Base-by-base conservation (phyloP, 2,797 vertebrate species). In the Garrulus glandarius region DNA sequence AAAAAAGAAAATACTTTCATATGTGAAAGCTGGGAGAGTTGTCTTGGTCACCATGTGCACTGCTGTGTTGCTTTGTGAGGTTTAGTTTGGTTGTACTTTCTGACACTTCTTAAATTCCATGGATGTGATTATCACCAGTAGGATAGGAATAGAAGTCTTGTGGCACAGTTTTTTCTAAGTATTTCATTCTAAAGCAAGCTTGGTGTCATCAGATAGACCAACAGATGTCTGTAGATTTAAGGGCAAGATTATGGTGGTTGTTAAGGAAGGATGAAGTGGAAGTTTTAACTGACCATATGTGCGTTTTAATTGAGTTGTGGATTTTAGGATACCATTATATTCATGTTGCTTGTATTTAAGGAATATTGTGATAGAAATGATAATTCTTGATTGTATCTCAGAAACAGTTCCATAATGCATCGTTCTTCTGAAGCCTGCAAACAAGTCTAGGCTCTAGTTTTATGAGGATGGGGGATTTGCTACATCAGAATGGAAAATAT, bases 401-500 rank as follows among this genome's bases (percentile, higher is more conserved):
- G 90, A 88, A 88, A 77, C 56, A 50, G 41, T 34, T 95, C 82
- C 72, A 60, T 93, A 47, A 39, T 49, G 52, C 57, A 19, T 93
- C 47, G 24, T 71, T 97, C 59, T 96, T 91, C 71, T 93, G 84
- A 95, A 95, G 63, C 93, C 43, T 96, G 70, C 84, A 89, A 93
- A 85, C 39, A 93, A 88, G 74, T 81, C 46, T 76, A 65, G 46
- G 63, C 70, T 94, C 10, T 11, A 93, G 63, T 91, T 97, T 72
- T 97, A 69, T 52, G 80, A 94, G 87, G 18, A 63, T 68, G 83
- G 76, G 75, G 64, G 55, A 95, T 97, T 94, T 97, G 95, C 83
- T 93, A 82, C 63, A 86, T 96, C 91, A 71, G 94, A 95, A 68
- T 84, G 64, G 82, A 96, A 97, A 96, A 96, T 98, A 97, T 91